phyloP scores from a whole-genome alignment of 2,113 vertebrate species.

The Arizona elegans region DNA sequence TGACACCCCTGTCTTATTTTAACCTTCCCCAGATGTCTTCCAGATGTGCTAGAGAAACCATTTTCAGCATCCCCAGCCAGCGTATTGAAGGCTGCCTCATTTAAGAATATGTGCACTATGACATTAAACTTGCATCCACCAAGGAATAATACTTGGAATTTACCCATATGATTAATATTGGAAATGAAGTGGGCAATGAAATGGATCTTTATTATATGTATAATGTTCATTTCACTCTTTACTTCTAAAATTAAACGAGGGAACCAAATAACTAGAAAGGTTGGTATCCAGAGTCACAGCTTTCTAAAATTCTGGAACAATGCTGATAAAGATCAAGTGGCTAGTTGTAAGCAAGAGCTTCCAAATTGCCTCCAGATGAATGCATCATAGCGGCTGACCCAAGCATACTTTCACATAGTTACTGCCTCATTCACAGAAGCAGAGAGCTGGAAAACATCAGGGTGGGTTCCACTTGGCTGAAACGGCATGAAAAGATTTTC shows the following conservation, averaged over 20 bases:
- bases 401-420: constrained; percentile 69
- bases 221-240: constrained; percentile 38
- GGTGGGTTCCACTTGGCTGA: constrained; percentile 60
- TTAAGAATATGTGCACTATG: not conserved
- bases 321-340: constrained; percentile 76
- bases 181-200: not conserved
- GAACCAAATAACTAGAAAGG: constrained; percentile 63
- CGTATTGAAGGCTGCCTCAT: not conserved
- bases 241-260: constrained; percentile 64
- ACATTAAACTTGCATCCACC: not conserved
- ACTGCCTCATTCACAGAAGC: constrained; percentile 66
- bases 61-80: not conserved
- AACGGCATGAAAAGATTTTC: constrained; percentile 67
- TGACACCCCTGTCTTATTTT: not conserved
- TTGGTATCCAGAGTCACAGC: constrained; percentile 59
- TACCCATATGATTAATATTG: constrained; percentile 9
- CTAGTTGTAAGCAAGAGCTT: constrained; percentile 70
- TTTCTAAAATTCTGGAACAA: constrained; percentile 66
- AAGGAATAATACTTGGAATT: not conserved
- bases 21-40: not conserved
- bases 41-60: not conserved
- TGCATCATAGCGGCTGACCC: constrained; percentile 69
- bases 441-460: constrained; percentile 60
- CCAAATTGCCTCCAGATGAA: constrained; percentile 71
- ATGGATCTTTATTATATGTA: not conserved